phyloP scores from a whole-genome alignment of 2,113 vertebrate species.

The Cynopterus brachyotis region DNA sequence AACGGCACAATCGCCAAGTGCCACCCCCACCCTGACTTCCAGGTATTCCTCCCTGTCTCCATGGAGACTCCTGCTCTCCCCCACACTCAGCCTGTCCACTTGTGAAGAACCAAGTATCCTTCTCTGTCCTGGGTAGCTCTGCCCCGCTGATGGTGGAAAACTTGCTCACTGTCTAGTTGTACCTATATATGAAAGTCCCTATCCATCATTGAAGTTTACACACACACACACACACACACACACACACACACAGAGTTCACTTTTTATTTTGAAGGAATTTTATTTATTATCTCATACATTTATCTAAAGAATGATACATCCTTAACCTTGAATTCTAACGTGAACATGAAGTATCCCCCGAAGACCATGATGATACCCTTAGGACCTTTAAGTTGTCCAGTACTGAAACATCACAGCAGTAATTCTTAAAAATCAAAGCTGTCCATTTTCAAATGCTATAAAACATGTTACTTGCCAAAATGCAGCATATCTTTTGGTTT shows the following conservation, averaged over 20 bases:
- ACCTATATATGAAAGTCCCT: neutral
- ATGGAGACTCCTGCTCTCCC: neutral
- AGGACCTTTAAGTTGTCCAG: conserved; percentile 17
- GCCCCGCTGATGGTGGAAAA: too few relatives aligned
- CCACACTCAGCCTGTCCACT: neutral
- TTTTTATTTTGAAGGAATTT: neutral
- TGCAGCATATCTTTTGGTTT: neutral
- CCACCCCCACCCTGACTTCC: neutral
- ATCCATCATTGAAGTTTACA: neutral
- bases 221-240: too few relatives aligned
- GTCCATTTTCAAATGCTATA: conserved; percentile 1
- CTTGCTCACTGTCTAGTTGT: neutral
- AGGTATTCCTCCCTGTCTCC: neutral
- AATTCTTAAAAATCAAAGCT: neutral
- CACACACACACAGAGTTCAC: neutral
- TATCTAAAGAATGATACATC: neutral
- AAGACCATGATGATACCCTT: neutral
- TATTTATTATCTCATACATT: neutral
- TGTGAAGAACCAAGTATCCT: neutral
- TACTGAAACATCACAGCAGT: neutral
- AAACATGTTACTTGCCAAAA: neutral
- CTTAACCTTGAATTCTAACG: conserved; percentile 18
- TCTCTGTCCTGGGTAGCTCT: neutral
- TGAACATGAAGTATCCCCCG: conserved; percentile 4
- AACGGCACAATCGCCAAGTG: neutral